phyloP scores from a whole-genome alignment of 2,888 invertebrate species.

The Monochamus alternatus region DNA sequence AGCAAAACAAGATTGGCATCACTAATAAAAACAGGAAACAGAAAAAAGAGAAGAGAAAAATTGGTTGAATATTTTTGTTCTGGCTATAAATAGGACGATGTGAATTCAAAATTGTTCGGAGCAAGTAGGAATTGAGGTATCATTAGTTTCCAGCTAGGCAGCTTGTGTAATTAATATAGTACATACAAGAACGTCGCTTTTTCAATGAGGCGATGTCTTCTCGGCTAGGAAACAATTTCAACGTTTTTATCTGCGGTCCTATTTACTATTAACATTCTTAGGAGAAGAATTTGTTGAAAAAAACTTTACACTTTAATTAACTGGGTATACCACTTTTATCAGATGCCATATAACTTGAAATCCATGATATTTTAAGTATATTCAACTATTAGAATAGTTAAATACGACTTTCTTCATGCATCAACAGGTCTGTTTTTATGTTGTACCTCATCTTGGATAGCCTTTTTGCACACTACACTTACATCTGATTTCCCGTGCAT shows the following conservation, averaged over 20 bases:
- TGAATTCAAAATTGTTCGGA: neutral
- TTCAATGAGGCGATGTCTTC: slow-evolving; percentile 4
- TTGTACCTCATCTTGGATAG: too few species aligned
- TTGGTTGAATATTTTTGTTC: too few species aligned
- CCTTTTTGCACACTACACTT: too few species aligned
- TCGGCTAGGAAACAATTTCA: slow-evolving; percentile 16
- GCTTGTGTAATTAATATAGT: neutral
- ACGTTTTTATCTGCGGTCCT: slow-evolving; percentile 20
- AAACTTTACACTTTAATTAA: slow-evolving; percentile 35
- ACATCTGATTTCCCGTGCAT: too few species aligned
- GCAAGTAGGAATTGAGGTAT: neutral
- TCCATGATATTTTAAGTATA: slow-evolving; percentile 6
- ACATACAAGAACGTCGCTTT: neutral
- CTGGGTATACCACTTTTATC: slow-evolving; percentile 14
- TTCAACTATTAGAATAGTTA: slow-evolving; percentile 12
- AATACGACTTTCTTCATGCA: neutral
- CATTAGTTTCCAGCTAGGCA: neutral
- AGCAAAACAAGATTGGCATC: too few species aligned
- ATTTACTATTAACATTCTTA: slow-evolving; percentile 34
- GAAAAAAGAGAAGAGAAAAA: too few species aligned
- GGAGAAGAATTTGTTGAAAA: slow-evolving; percentile 22
- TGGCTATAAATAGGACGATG: neutral
- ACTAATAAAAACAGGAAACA: too few species aligned
- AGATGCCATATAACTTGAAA: slow-evolving; percentile 6
- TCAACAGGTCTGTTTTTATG: neutral